phyloP scores from a whole-genome alignment of 2,797 vertebrate species.

The Chlorospingus semifuscus region DNA sequence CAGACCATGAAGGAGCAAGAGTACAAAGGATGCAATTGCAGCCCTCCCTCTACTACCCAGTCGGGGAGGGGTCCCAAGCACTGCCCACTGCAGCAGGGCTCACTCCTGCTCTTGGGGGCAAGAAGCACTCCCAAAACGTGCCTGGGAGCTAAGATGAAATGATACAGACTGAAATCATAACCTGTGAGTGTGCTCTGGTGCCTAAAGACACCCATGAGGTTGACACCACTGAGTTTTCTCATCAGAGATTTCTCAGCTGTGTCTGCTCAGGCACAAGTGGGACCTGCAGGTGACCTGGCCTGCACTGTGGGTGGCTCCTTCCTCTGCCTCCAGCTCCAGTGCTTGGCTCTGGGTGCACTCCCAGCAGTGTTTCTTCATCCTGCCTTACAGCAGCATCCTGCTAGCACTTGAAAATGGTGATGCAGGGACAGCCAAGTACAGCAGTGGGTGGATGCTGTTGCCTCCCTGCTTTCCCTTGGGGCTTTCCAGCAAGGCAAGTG shows the following conservation, averaged over 20 bases:
- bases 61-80: not conserved
- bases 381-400: not conserved
- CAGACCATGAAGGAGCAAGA: rapidly evolving
- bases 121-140: not conserved
- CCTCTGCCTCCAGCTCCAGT: not conserved
- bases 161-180: not conserved
- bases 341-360: not conserved
- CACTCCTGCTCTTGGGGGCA: rapidly evolving
- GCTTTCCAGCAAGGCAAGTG: not conserved
- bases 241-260: not conserved
- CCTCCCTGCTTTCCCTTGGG: not conserved
- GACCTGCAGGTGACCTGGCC: not conserved
- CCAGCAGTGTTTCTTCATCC: not conserved
- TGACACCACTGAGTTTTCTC: not conserved
- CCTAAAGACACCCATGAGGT: not conserved
- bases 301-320: not conserved
- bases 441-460: conserved; percentile 5
- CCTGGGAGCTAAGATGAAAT: not conserved
- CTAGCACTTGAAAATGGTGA: not conserved
- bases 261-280: not conserved
- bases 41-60: not conserved
- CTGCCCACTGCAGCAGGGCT: not conserved
- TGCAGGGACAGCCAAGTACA: not conserved
- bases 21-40: rapidly evolving
- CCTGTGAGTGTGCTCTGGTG: not conserved